phyloP scores from a whole-genome alignment of 2,888 invertebrate species.

The Aromia moschata region DNA sequence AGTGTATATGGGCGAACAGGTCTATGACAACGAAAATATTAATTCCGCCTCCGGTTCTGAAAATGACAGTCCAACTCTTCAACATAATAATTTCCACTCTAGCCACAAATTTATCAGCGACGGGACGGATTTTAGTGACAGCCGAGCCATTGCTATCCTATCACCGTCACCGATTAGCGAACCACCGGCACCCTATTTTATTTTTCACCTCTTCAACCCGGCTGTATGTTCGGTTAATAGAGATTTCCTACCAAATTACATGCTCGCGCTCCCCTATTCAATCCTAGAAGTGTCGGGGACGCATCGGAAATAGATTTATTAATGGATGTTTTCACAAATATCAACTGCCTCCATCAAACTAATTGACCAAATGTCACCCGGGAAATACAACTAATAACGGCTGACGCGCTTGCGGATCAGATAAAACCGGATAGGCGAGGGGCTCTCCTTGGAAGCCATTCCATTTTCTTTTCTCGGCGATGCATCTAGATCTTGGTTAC shows the following conservation, averaged over 20 bases:
- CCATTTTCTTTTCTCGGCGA: too few relatives aligned
- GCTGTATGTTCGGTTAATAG: slow-evolving; percentile 29
- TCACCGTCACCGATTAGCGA: slow-evolving; percentile 20
- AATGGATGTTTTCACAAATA: slow-evolving; percentile 37
- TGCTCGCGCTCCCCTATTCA: slow-evolving; percentile 31
- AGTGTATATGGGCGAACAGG: too few relatives aligned
- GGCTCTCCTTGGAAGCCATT: too few relatives aligned
- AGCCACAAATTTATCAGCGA: slow-evolving; percentile 20
- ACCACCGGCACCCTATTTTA: too few relatives aligned
- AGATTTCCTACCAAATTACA: slow-evolving; percentile 34
- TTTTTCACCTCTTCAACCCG: slow-evolving; percentile 17
- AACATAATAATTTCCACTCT: slow-evolving; percentile 18
- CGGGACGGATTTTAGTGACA: slow-evolving; percentile 20
- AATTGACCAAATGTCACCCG: slow-evolving; percentile 39
- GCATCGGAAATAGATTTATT: slow-evolving; percentile 46
- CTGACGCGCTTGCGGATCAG: too few relatives aligned
- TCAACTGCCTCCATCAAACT: slow-evolving; percentile 35
- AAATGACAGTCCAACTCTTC: slow-evolving; percentile 17
- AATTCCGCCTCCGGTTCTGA: slow-evolving; percentile 11
- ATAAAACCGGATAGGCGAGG: too few relatives aligned
- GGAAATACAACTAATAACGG: slow-evolving; percentile 1
- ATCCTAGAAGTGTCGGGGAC: slow-evolving; percentile 28
- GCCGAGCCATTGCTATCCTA: slow-evolving; percentile 21
- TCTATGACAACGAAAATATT: too few relatives aligned
- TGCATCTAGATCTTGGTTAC: too few relatives aligned